These are phyloP conservation scores for Gymnoscopelus braueri DNA, from an alignment of 2,797 vertebrate species.

Conservation along the genomic window DNA sequence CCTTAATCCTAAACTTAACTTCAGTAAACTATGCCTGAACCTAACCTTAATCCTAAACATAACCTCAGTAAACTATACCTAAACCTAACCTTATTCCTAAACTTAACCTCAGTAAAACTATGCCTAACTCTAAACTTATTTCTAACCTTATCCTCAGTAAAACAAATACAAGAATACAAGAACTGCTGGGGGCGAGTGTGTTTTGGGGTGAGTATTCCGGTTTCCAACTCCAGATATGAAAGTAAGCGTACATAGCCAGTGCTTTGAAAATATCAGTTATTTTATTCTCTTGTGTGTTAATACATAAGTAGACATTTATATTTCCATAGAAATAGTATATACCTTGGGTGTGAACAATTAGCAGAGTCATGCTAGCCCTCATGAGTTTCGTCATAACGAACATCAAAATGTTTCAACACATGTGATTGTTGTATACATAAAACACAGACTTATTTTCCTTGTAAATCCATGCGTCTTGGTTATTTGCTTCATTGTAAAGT, in stretches of 20 bases:
- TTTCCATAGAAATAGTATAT: constrained; percentile 83
- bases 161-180: too few relatives aligned
- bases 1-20: too few relatives aligned
- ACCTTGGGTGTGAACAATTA: constrained; percentile 75
- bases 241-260: constrained; percentile 34
- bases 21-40: too few relatives aligned
- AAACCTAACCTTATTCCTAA: too few relatives aligned
- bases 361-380: constrained; percentile 83
- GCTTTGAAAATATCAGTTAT: constrained; percentile 80
- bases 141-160: too few relatives aligned
- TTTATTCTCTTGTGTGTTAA: constrained; percentile 80
- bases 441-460: constrained; percentile 77
- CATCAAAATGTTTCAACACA: constrained; percentile 78
- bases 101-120: too few relatives aligned
- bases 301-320: constrained; percentile 84
- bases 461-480: constrained; percentile 80
- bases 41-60: too few relatives aligned
- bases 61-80: too few relatives aligned
- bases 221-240: background rate
- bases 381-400: constrained; percentile 80
- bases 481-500: constrained; percentile 70
- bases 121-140: too few relatives aligned
- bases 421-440: constrained; percentile 74
- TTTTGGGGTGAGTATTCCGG: too few relatives aligned
- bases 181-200: too few relatives aligned